phyloP scores from a whole-genome alignment of 1,140 invertebrate genomes.

The Pinna nobilis region DNA sequence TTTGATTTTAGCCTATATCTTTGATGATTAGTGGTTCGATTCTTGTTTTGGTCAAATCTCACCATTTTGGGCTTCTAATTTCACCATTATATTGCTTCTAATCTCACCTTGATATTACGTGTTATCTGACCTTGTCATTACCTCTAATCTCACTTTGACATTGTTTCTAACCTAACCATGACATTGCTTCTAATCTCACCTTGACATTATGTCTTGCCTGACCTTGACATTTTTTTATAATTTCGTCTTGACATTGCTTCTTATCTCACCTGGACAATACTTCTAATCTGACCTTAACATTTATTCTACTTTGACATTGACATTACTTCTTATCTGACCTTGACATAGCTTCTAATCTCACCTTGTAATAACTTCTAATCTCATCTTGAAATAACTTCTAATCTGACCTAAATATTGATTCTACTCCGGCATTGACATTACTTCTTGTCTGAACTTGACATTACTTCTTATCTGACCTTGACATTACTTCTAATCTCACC shows the following conservation, averaged over 20 bases:
- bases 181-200: not conserved
- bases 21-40: not conserved
- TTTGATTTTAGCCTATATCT: not conserved
- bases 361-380: not conserved
- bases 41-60: not conserved
- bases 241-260: not conserved
- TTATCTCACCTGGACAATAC: not conserved
- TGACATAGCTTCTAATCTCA: not conserved
- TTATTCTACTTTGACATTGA: not conserved
- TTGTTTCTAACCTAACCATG: not conserved
- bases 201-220: not conserved
- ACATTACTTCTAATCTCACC: constrained; percentile 43
- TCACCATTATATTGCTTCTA: not conserved
- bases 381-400: not conserved
- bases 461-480: not conserved
- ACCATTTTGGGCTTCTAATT: not conserved
- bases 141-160: not conserved
- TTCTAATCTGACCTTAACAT: not conserved
- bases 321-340: not conserved
- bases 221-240: not conserved
- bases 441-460: not conserved
- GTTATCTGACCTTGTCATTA: not conserved
- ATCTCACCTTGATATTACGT: not conserved
- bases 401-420: not conserved
- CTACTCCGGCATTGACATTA: not conserved